phyloP scores from a whole-genome alignment of 1,140 invertebrate genomes.

The Lethocerus indicus region DNA sequence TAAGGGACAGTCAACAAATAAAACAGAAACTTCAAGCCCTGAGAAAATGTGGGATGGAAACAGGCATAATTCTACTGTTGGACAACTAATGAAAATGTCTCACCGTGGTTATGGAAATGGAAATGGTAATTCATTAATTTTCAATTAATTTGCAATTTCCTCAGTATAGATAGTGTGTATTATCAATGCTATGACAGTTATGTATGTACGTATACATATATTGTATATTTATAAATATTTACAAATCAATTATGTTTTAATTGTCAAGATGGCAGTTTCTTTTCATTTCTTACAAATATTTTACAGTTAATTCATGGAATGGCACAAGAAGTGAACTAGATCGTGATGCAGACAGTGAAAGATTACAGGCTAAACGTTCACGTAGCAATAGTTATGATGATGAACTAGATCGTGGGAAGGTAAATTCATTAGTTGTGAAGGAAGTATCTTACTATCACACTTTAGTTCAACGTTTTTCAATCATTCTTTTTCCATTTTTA shows the following conservation, averaged over 20 bases:
- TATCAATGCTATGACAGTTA: no score
- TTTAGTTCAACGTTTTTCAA: neutral
- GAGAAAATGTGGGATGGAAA: conserved; percentile 7
- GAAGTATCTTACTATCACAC: neutral
- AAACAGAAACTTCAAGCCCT: neutral
- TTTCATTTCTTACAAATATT: conserved; percentile 1
- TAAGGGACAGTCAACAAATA: no score
- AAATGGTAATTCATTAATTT: no score
- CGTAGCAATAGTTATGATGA: conserved; percentile 16
- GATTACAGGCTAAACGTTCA: conserved; percentile 10
- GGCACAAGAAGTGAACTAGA: conserved; percentile 16
- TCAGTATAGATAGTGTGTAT: no score
- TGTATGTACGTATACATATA: no score
- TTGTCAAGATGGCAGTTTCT: neutral
- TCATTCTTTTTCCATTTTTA: conserved; percentile 1
- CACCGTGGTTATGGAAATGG: conserved; percentile 28
- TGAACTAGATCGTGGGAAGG: conserved; percentile 18
- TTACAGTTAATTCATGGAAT: conserved; percentile 18
- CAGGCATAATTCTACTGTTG: conserved; percentile 19
- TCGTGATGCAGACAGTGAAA: conserved; percentile 14
- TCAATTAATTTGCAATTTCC: no score
- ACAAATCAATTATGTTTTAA: no score
- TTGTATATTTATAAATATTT: no score
- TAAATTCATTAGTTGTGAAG: conserved; percentile 3
- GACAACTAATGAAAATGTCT: conserved; percentile 27